Conservation (phyloP, 2,797 vertebrate species). For the Gymnopithys bicolor region DNA sequence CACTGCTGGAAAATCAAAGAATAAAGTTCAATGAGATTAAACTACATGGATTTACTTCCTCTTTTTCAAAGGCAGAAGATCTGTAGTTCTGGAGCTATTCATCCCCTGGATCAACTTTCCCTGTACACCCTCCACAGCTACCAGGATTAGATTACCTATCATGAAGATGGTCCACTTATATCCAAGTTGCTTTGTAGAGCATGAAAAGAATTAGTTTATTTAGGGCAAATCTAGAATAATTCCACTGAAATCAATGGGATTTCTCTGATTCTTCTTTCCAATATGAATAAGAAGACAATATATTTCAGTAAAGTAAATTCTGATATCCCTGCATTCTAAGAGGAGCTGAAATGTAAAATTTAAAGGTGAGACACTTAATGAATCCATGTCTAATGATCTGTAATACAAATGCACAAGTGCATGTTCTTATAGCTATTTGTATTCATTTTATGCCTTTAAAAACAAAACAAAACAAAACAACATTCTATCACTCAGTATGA, state of each 20-base stretch:
- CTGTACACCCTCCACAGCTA: not conserved
- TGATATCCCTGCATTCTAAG: not conserved
- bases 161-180: not conserved
- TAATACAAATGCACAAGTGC: constrained; percentile 37
- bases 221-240: not conserved
- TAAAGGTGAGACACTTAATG: constrained; percentile 53
- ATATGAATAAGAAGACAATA: not conserved
- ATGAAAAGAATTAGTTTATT: not conserved
- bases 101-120: not conserved
- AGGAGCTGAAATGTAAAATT: constrained; percentile 52
- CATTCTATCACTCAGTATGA: constrained; percentile 12
- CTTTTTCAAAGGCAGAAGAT: not conserved
- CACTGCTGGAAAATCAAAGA: not conserved
- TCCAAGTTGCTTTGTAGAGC: not conserved
- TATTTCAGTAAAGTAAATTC: not conserved
- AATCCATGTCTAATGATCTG: constrained; percentile 61
- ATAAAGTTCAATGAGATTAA: not conserved
- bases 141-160: not conserved
- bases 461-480: no score
- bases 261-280: not conserved
- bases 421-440: not conserved
- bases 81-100: not conserved
- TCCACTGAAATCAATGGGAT: not conserved
- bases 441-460: constrained; percentile 64
- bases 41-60: constrained; percentile 8